Conservation (phyloP, 2,888 invertebrate species). For the Geotrupes spiniger region DNA sequence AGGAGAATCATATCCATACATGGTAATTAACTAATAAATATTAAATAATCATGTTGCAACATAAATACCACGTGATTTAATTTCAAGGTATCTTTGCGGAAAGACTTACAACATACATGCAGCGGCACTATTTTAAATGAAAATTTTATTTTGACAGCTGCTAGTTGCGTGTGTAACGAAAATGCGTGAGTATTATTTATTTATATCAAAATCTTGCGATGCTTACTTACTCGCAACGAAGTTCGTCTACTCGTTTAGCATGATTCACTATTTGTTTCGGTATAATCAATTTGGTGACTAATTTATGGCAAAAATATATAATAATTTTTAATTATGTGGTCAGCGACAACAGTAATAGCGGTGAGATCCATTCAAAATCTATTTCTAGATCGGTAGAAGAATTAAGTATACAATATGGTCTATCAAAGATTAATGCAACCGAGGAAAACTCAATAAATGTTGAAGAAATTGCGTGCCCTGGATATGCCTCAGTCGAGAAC, state of each 20-base stretch:
- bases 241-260: too few species aligned
- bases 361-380: too few species aligned
- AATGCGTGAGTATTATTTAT: slow-evolving; percentile 8
- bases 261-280: too few species aligned
- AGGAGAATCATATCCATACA: slow-evolving; percentile 17
- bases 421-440: slow-evolving; percentile 14
- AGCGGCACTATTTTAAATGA: slow-evolving; percentile 28
- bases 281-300: too few species aligned
- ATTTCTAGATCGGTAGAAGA: slow-evolving; percentile 5
- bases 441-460: slow-evolving; percentile 19
- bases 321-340: too few species aligned
- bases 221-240: too few species aligned
- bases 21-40: slow-evolving; percentile 14
- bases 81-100: slow-evolving; percentile 27
- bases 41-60: too few species aligned
- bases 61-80: too few species aligned
- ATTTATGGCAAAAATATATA: slow-evolving; percentile 7
- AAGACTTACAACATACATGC: slow-evolving; percentile 24
- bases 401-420: slow-evolving; percentile 24
- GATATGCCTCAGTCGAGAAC: slow-evolving; percentile 16
- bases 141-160: slow-evolving; percentile 28
- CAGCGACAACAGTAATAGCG: too few species aligned
- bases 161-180: slow-evolving; percentile 24
- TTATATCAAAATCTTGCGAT: too few species aligned
- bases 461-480: slow-evolving; percentile 17